These are phyloP conservation scores for Ophion ellenae DNA, from an alignment of 2,888 invertebrate species.

Conservation along the genomic window DNA sequence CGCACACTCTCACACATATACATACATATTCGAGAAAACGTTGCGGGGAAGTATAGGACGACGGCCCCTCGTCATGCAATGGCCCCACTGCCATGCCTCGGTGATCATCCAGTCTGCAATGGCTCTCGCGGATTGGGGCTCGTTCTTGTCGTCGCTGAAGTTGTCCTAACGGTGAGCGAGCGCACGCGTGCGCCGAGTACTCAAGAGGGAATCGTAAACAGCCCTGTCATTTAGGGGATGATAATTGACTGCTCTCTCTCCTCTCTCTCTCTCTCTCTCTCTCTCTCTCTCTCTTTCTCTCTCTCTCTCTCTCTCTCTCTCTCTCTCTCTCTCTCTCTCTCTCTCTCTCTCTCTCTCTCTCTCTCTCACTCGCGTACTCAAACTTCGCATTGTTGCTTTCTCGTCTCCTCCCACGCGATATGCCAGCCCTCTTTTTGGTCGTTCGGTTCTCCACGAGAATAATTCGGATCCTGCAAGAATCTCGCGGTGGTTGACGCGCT, in stretches of 20 bases:
- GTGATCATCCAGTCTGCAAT: slow-evolving; percentile 60
- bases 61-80: slow-evolving; percentile 46
- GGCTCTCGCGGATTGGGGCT: slow-evolving; percentile 56
- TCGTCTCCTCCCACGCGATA: background rate
- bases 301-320: background rate
- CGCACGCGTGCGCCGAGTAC: background rate
- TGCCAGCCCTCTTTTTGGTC: slow-evolving; percentile 1
- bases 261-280: background rate
- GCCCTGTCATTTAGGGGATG: slow-evolving; percentile 80
- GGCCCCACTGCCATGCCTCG: slow-evolving; percentile 55
- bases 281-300: background rate
- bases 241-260: slow-evolving; percentile 77
- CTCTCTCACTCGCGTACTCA: slow-evolving; percentile 39
- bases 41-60: slow-evolving; percentile 55
- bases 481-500: background rate
- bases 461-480: slow-evolving; percentile 12
- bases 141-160: slow-evolving; percentile 54
- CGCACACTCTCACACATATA: slow-evolving; percentile 20
- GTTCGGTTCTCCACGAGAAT: slow-evolving; percentile 37
- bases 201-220: slow-evolving; percentile 78
- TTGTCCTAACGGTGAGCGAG: slow-evolving; percentile 48
- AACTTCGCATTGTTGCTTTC: slow-evolving; percentile 51
- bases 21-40: slow-evolving; percentile 33
- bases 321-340: background rate
- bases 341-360: too few species aligned